phyloP scores from a whole-genome alignment of 2,888 invertebrate genomes.

The Urechis unicinctus region DNA sequence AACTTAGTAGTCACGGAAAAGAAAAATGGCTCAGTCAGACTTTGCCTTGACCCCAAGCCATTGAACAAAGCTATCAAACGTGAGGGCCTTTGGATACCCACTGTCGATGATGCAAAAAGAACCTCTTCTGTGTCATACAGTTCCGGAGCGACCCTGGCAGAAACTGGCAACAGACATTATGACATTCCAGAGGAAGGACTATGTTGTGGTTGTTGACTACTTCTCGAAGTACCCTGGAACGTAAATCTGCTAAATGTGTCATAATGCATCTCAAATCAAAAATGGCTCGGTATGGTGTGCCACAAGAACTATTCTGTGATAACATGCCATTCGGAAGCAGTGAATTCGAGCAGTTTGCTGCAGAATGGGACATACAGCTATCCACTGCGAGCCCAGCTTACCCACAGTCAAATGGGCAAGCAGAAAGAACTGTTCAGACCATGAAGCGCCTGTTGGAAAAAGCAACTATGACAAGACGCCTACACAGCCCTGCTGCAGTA shows the following conservation, averaged over 20 bases:
- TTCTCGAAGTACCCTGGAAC: slow-evolving; percentile 20
- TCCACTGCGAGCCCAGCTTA: slow-evolving; percentile 12
- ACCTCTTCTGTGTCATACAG: slow-evolving; percentile 11
- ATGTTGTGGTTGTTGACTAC: slow-evolving; percentile 20
- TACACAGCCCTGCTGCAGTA: slow-evolving; percentile 18
- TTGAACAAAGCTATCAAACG: too few species aligned
- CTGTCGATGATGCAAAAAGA: too few species aligned
- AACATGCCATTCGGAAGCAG: slow-evolving; percentile 20
- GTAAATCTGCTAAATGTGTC: slow-evolving; percentile 18
- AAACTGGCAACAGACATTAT: slow-evolving; percentile 17
- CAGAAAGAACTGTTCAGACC: slow-evolving; percentile 13
- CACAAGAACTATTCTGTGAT: slow-evolving; percentile 17
- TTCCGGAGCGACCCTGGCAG: slow-evolving; percentile 16
- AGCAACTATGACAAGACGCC: slow-evolving; percentile 14
- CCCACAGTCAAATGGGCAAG: slow-evolving; percentile 16
- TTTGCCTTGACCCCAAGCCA: slow-evolving; percentile 15
- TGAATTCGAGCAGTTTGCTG: slow-evolving; percentile 9
- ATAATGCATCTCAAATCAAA: slow-evolving; percentile 7
- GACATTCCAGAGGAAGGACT: slow-evolving; percentile 9
- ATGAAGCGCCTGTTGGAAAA: slow-evolving; percentile 16
- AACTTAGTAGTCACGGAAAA: slow-evolving; percentile 18
- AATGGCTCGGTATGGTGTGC: slow-evolving; percentile 20
- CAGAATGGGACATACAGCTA: too few species aligned
- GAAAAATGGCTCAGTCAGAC: slow-evolving; percentile 10
- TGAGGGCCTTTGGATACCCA: too few species aligned